Percentiles rank a stretch among this genome's conserved stretches.
Conservation (phyloP, 2,113 vertebrate genomes). For the Brachypodius melanocephalos region DNA sequence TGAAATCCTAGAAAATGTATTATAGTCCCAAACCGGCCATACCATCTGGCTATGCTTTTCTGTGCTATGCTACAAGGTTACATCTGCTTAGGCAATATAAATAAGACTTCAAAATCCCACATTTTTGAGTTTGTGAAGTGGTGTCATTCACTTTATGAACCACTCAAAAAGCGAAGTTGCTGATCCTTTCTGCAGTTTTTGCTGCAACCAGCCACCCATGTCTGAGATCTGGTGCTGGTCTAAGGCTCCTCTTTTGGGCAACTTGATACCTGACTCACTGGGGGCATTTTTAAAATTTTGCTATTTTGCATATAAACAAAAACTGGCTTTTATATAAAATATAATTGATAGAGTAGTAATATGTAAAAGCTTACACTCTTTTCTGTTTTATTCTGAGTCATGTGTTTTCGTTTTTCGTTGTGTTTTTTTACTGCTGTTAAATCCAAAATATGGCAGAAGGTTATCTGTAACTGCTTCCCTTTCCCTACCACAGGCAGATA, state of each 20-base stretch:
- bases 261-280: neutral
- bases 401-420: neutral
- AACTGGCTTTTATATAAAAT: neutral
- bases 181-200: neutral
- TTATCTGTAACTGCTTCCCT: neutral
- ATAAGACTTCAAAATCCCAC: neutral
- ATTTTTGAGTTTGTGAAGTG: neutral
- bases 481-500: neutral
- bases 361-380: neutral
- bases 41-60: neutral
- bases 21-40: neutral
- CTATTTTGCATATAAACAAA: neutral
- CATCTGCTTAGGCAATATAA: neutral
- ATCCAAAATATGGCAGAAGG: neutral
- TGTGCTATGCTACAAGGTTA: neutral
- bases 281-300: neutral
- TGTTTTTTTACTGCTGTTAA: neutral
- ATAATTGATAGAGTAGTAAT: neutral
- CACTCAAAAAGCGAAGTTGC: neutral
- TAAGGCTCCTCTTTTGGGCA: neutral
- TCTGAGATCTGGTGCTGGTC: neutral
- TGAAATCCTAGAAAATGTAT: conserved; percentile 18
- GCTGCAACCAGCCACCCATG: neutral
- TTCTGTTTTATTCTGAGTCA: neutral
- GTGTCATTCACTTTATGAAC: neutral